Conservation (phyloP, 2,888 invertebrate genomes). For the Catonia carolina region DNA sequence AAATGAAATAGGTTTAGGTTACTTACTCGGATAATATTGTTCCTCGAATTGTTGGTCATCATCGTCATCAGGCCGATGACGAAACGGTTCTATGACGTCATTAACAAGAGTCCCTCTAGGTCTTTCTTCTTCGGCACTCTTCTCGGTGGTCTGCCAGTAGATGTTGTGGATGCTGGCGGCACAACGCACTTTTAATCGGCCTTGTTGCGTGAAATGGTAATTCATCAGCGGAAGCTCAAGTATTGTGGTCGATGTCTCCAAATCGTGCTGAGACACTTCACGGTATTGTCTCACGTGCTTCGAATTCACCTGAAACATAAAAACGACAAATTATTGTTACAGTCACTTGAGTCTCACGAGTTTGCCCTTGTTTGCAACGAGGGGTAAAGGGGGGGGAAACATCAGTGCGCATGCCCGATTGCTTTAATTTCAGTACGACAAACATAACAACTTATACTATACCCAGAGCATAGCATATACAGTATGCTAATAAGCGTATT, state of each 20-base stretch:
- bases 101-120: slow-evolving; percentile 6
- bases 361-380: too few species aligned
- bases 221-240: slow-evolving; percentile 13
- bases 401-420: too few species aligned
- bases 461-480: too few species aligned
- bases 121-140: slow-evolving; percentile 52
- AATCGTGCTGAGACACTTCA: slow-evolving; percentile 8
- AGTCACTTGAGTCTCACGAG: too few species aligned
- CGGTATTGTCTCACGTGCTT: slow-evolving; percentile 12
- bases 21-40: slow-evolving; percentile 4
- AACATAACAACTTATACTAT: too few species aligned
- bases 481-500: too few species aligned
- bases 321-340: too few species aligned
- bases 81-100: not conserved
- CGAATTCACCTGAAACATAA: slow-evolving; percentile 15
- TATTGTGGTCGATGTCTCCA: slow-evolving; percentile 18
- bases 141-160: slow-evolving; percentile 60
- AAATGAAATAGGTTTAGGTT: too few species aligned
- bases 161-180: slow-evolving; percentile 57
- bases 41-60: not conserved
- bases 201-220: slow-evolving; percentile 19
- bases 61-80: not conserved
- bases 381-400: too few species aligned
- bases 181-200: slow-evolving; percentile 44
- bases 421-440: too few species aligned